Percentiles rank a stretch among this genome's conserved stretches.
Evolutionary conservation across 23 tunicate species (phyloP).

Genomic region (Ascidia mentula): DNA sequence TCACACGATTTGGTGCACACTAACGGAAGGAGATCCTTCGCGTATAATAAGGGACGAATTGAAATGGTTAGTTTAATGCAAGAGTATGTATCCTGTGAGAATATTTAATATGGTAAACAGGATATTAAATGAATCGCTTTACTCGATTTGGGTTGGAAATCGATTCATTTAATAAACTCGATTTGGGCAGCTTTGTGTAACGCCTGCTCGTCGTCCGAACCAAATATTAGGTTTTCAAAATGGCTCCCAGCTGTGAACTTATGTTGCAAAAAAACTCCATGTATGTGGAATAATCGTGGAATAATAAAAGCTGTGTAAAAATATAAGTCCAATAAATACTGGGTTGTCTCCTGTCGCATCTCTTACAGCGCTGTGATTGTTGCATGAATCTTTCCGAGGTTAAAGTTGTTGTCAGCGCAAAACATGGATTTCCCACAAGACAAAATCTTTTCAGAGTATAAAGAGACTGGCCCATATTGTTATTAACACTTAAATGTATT

Average conservation of each 20-base stretch:
- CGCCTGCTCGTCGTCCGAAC: conserved; percentile 11
- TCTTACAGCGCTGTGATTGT: background rate
- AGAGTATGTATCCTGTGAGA: too few relatives aligned
- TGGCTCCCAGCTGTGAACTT: background rate
- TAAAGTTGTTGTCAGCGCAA: conserved; percentile 2
- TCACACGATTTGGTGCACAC: too few relatives aligned
- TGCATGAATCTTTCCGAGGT: conserved; percentile 1
- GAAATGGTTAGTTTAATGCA: too few relatives aligned
- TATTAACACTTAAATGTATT: background rate
- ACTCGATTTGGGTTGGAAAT: too few relatives aligned
- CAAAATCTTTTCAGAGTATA: background rate
- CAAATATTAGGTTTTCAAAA: background rate
- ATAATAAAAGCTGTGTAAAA: background rate
- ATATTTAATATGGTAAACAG: too few relatives aligned
- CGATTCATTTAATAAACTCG: too few relatives aligned
- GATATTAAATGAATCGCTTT: too few relatives aligned
- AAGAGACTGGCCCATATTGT: too few relatives aligned
- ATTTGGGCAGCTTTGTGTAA: background rate
- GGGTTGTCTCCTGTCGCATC: background rate
- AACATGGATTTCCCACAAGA: background rate
- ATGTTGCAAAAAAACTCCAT: background rate
- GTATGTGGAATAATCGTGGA: background rate
- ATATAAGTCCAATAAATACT: background rate
- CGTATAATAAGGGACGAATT: too few relatives aligned
- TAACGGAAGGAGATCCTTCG: too few relatives aligned